These are phyloP conservation scores for Tretioscincus oriximinensis DNA, from an alignment of 2,113 vertebrate genomes.

Conservation along the genomic window DNA sequence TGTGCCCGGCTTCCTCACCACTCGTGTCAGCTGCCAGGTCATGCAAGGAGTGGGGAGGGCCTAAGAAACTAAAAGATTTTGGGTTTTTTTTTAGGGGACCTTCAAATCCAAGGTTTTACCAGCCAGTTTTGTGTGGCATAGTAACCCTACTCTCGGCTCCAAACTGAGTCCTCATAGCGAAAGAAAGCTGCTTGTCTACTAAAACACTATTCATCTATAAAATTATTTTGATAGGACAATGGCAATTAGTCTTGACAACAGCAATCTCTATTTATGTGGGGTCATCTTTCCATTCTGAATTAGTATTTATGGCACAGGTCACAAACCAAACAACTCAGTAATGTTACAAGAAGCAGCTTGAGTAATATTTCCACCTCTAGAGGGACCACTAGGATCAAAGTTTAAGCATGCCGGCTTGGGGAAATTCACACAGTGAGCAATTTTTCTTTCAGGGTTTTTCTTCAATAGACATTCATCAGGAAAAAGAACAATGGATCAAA, in stretches of 20 bases:
- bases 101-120: too few species aligned
- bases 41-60: too few species aligned
- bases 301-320: rapidly evolving
- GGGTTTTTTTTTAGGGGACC: too few species aligned
- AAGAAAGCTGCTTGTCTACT: background rate
- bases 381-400: slow-evolving; percentile 66
- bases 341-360: slow-evolving; percentile 6
- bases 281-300: background rate
- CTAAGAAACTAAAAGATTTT: too few species aligned
- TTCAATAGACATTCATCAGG: background rate
- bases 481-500: background rate
- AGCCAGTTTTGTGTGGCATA: too few species aligned
- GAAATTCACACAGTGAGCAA: background rate
- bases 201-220: background rate
- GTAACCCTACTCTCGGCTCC: background rate
- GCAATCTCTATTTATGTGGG: background rate
- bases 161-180: background rate
- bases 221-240: too few species aligned
- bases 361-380: slow-evolving; percentile 60
- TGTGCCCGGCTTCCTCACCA: too few species aligned
- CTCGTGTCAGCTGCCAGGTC: too few species aligned
- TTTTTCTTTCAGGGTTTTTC: background rate
- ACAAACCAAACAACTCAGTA: background rate
- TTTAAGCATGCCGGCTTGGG: slow-evolving; percentile 9
- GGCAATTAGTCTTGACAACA: too few species aligned